Percentiles rank a stretch among this genome's conserved stretches.
Evolutionary conservation across 2,113 vertebrate species (phyloP).

Genomic region (Gymnorhina tibicen): DNA sequence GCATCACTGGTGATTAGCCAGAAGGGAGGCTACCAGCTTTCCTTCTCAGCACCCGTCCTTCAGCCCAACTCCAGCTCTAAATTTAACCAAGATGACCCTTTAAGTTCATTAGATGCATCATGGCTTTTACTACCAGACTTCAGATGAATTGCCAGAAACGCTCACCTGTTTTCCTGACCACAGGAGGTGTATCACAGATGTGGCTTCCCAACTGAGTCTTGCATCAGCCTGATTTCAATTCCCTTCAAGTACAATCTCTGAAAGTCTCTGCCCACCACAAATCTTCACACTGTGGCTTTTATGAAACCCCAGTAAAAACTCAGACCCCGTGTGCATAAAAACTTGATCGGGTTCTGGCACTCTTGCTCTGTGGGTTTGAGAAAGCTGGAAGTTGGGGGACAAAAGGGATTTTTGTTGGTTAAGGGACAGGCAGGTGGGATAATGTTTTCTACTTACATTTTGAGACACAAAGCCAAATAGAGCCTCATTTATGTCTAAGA

Average conservation of each 20-base stretch:
- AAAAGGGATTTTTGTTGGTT: background rate
- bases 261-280: background rate
- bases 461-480: background rate
- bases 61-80: background rate
- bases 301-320: background rate
- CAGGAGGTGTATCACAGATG: background rate
- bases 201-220: background rate
- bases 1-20: background rate
- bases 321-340: background rate
- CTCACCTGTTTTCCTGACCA: background rate
- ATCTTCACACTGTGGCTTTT: background rate
- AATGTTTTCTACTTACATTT: background rate
- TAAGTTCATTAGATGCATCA: background rate
- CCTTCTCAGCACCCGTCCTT: background rate
- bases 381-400: background rate
- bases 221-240: background rate
- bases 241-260: background rate
- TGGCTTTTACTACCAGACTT: background rate
- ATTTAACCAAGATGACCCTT: background rate
- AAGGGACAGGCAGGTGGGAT: background rate
- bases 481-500: background rate
- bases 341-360: background rate
- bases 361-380: background rate
- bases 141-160: rapidly evolving
- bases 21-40: background rate